phyloP scores from a whole-genome alignment of 2,113 vertebrate genomes.

The Panthera uncia region DNA sequence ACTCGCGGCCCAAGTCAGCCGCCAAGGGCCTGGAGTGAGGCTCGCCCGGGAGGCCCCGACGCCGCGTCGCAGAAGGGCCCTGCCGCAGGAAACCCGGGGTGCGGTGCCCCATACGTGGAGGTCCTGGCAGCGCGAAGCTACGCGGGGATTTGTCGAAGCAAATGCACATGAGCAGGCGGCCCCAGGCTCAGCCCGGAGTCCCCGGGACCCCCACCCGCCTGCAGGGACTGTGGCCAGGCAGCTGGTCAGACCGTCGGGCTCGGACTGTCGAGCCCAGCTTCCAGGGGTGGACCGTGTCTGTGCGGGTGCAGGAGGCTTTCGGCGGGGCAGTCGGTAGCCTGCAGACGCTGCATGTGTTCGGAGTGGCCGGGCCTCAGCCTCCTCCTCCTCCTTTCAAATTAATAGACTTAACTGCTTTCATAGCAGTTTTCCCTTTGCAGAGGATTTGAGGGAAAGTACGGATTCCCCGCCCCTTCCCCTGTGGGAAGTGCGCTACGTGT shows the following conservation, averaged over 20 bases:
- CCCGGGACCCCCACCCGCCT: rapidly evolving
- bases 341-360: neutral
- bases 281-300: neutral
- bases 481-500: rapidly evolving
- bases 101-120: rapidly evolving
- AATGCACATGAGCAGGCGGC: neutral
- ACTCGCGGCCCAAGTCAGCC: neutral
- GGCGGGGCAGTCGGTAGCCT: rapidly evolving
- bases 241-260: neutral
- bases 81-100: neutral
- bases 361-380: neutral
- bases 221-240: rapidly evolving
- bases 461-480: rapidly evolving
- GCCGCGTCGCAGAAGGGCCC: rapidly evolving
- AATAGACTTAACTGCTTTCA: neutral
- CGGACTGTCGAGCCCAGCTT: neutral
- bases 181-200: neutral
- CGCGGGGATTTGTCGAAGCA: neutral
- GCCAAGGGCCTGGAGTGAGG: rapidly evolving
- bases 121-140: neutral
- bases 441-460: neutral
- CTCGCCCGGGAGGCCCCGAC: rapidly evolving
- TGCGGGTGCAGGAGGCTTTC: neutral
- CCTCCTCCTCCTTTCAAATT: neutral
- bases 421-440: neutral